Base-by-base conservation (phyloP, 2,888 invertebrate species). In the Sceliomorpha sp. region DNA sequence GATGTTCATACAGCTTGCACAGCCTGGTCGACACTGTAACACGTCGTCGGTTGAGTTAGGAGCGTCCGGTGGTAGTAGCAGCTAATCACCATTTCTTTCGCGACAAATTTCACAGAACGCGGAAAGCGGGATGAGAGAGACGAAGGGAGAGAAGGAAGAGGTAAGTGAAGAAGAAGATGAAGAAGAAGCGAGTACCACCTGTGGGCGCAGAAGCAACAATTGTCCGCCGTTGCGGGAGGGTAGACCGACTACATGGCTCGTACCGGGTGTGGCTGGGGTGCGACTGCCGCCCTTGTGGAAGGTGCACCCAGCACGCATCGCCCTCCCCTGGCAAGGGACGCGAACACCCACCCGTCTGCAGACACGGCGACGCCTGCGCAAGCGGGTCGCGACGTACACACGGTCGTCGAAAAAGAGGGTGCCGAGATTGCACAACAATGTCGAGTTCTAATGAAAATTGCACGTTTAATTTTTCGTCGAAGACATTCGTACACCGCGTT, bases 131-230 rank as follows among this genome's bases (percentile, higher is more conserved):
- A 15, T 37, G n/a, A n/a, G n/a, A 29, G 1, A 39, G 24, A 34
- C 10, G 15, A 26, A 32, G 20, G 12, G 8, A 32, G 2, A 15
- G 48, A 32, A 5, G 29, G 45, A 13, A 31, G 55, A 24, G 29
- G 12, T 37, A 50, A 13, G 26, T 4, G 20, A 42, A 39, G 31
- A 6, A 47, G 40, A 50, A 37, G 10, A 40, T 45, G 63, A 12
- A 42, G 45, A 72, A 75, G 69, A 72, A 70, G 72, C 66, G 80
- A 77, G 75, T 84, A 85, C 87, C 88, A 88, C 88, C 88, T 87
- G 87, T 87, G 85, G 87, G 87, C 84, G 84, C 83, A 84, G 88
- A 87, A 87, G 87, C 87, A 88, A 88, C 88, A 87, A 87, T 88
- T 87, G 87, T 88, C 88, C 88, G 87, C 87, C 82, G 87, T 85